A percentile compares a stretch with the other conserved stretches of the same genome.
Evolutionary conservation across 2,888 invertebrate genomes (phyloP).

Genomic region (Rotaria macrura): DNA sequence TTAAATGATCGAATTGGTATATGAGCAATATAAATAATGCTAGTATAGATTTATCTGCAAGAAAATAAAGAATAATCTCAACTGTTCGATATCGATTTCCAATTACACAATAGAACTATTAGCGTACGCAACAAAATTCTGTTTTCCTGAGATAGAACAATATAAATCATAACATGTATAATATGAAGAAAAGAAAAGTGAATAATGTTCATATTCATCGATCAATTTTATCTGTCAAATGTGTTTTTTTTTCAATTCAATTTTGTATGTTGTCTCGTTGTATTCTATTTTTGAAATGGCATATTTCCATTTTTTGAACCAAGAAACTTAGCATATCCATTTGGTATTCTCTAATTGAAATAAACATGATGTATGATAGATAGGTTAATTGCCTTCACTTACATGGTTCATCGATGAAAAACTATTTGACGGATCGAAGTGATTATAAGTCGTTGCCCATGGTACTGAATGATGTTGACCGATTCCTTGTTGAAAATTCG

Average conservation of each 20-base stretch:
- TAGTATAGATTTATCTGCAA: background rate
- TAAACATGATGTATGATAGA: too few species aligned
- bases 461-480: background rate
- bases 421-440: background rate
- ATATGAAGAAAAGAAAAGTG: too few species aligned
- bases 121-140: background rate
- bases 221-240: background rate
- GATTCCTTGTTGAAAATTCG: background rate
- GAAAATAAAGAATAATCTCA: background rate
- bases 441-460: background rate
- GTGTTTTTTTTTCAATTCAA: too few species aligned
- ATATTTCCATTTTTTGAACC: background rate
- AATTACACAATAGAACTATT: background rate
- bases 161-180: background rate
- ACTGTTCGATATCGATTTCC: background rate
- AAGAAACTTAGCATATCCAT: background rate
- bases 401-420: background rate
- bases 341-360: background rate
- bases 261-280: background rate
- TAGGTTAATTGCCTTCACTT: too few species aligned
- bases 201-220: too few species aligned
- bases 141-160: background rate
- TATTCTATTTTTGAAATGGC: background rate
- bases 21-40: background rate
- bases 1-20: background rate